Base-by-base conservation (phyloP, 2,113 vertebrate genomes). In the Apteryx mantelli region DNA sequence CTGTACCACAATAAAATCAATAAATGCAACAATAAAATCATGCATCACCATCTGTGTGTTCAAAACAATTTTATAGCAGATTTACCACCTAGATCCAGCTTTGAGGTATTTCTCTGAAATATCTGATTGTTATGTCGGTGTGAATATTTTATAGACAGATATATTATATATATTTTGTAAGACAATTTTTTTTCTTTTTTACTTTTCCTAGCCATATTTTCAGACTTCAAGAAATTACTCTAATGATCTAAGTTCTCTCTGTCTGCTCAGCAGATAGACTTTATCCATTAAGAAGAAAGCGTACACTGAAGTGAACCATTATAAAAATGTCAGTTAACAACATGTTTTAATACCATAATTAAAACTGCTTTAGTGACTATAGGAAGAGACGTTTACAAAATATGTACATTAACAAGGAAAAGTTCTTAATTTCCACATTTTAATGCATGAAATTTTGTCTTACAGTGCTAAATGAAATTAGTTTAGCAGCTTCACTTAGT, bases 1-100 rank as follows among this genome's bases (percentile, higher is more conserved):
- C 84, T 34, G 13, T 78, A 86, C 65, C 40, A 78, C 90, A 80
- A 86, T 71, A 86, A 96, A 96, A 93, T 87, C 79, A 93, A 96
- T 93, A 96, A 88, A 96, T 61, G 30, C 60, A 91, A 84, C 73
- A 90, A 76, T 90, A 95, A 96, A 97, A 93, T 83, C 42, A 82
- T 81, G 63, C 69, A 71, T 96, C 55, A n/a, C n/a, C 42, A 53
- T 77, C 85, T 91, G 58, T 53, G 65, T 85, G 30, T 40, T 91
- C 82, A 71, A 81, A 96, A 76, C 19, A 65, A 48, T 75, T 91
- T 91, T 52, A 44, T 64, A 52, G 68, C 7, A 52, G 8, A 87
- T 95, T 89, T 82, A 86, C 76, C 82, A 58, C 52, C 56, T 74
- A 46, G 9, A 87, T 77, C 25, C 11, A 7, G 1, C 17, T 65